Conservation (phyloP, 2,888 invertebrate genomes). For the Silvanus unidentatus region DNA sequence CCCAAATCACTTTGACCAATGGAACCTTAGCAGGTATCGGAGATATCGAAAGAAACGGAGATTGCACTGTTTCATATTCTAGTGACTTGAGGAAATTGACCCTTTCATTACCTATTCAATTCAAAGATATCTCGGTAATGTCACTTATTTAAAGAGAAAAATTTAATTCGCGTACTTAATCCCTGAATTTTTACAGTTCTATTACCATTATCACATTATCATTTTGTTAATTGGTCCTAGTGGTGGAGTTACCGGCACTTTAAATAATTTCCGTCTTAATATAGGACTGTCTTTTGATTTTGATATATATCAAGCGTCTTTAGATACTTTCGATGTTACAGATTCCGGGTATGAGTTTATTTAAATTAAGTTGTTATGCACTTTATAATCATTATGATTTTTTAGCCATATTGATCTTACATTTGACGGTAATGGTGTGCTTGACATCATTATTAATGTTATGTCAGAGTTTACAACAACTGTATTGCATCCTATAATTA, state of each 20-base stretch:
- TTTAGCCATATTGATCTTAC: slow-evolving; percentile 5
- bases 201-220: neutral
- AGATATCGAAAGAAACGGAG: neutral
- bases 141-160: neutral
- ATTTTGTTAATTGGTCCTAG: slow-evolving; percentile 21
- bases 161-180: neutral
- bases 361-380: neutral
- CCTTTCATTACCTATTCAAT: neutral
- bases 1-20: neutral
- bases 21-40: neutral
- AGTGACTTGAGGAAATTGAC: neutral
- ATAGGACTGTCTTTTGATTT: slow-evolving; percentile 28
- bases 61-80: neutral
- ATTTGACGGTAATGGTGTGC: slow-evolving; percentile 20
- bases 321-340: slow-evolving; percentile 27
- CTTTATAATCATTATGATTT: neutral
- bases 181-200: neutral
- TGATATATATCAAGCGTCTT: slow-evolving; percentile 19
- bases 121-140: neutral
- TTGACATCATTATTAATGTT: slow-evolving; percentile 22
- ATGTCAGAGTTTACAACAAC: slow-evolving; percentile 13
- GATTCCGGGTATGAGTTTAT: slow-evolving; percentile 30
- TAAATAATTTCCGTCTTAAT: slow-evolving; percentile 31
- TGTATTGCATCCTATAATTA: slow-evolving; percentile 18
- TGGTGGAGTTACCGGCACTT: slow-evolving; percentile 48